Base-by-base conservation (phyloP, 2,888 invertebrate species). In the Macropis europaea region DNA sequence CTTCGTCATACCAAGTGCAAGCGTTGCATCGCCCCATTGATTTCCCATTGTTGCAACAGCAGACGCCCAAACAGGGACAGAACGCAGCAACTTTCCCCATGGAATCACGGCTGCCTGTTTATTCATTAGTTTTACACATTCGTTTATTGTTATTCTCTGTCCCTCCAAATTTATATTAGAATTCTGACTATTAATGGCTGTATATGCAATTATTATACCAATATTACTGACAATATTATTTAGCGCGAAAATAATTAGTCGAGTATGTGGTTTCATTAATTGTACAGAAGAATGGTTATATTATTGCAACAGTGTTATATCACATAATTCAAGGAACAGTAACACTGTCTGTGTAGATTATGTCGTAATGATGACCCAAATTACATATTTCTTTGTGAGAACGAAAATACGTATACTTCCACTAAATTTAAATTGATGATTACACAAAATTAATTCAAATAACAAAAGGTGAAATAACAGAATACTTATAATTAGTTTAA, bases 1-100 rank as follows among this genome's bases (percentile, higher is more conserved):
- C 82, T 92, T 92, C 1, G 92, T 92, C 80, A 92, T 92, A 1
- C 92, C 92, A 26, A 92, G 89, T 85, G 92, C 92, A 2, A 92
- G 88, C 2, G 92, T 92, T 0, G 92, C 92, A 76, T 92, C 92
- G 13, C 92, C 92, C 92, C 92, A 92, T 86, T 92, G 92, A 81
- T 92, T 92, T 5, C 92, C 92, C 87, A 92, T 91, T 0, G 92
- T 92, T 1, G 92, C 92, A 1, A 92, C 90, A 0, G 92, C 92
- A 63, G 92, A 92, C 28, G 92, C 92, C 92, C 92, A 92, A 3
- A 92, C 92, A 15, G 92, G 92, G 82, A 91, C 92, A 0, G 92
- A 92, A 62, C 91, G 87, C 62, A 92, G 80, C 19, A 92, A 83
- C 68, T 91, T 90, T 66, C 92, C 90, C 92, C 92, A 92, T 1